phyloP scores from a whole-genome alignment of 2,888 invertebrate genomes.

The Dinocampus coccinellae region DNA sequence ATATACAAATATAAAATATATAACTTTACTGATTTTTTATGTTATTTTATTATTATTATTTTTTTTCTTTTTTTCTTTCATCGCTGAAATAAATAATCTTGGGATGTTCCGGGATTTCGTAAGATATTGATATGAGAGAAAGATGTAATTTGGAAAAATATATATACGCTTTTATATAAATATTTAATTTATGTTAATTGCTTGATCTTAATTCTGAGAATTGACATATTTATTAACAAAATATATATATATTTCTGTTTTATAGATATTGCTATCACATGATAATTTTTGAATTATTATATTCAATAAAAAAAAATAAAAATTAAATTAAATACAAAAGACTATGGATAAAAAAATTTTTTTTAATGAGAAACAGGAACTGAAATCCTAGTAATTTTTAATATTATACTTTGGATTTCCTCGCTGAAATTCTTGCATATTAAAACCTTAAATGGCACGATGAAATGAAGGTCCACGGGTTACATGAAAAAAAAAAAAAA shows the following conservation, averaged over 20 bases:
- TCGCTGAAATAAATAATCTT: background rate
- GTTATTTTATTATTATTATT: too few species aligned
- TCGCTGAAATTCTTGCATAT: background rate
- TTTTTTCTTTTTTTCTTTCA: background rate
- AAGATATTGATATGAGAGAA: background rate
- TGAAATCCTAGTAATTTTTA: background rate
- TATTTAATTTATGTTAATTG: background rate
- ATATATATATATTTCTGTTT: too few species aligned
- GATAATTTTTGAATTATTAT: background rate
- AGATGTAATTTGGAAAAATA: background rate
- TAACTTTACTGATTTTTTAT: too few species aligned
- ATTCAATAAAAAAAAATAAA: too few species aligned
- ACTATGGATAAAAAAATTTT: background rate
- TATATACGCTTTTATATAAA: background rate
- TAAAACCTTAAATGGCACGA: constrained; percentile 13
- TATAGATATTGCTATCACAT: too few species aligned
- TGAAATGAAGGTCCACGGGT: background rate
- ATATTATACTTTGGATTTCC: constrained; percentile 14
- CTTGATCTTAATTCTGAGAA: background rate
- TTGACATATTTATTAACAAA: background rate
- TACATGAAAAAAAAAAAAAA: background rate
- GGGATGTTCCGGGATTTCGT: background rate
- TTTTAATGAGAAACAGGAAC: too few species aligned
- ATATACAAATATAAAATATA: too few species aligned
- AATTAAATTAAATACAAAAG: background rate